Evolutionary conservation across 2,797 vertebrate genomes (phyloP), one percentile per base, ranked within the genome.

Genomic region (Cossypha heuglini): DNA sequence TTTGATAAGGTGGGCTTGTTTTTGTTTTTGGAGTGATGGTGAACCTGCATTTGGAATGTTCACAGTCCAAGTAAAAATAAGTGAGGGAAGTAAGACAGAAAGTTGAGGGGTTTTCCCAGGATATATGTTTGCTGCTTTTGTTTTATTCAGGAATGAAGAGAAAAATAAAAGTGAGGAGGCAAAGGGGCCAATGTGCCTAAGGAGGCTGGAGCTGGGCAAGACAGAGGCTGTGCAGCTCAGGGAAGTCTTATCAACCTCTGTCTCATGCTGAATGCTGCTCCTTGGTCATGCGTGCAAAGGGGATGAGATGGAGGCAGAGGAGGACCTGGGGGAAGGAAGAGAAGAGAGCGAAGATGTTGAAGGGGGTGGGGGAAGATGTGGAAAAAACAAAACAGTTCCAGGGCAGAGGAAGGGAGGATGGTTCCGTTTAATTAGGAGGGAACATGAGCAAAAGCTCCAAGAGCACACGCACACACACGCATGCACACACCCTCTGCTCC

Each of bases 341-440:
- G 80, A 86, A 69, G 81, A 71, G 40, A 86, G 46, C 0, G 0
- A 90, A 68, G 37, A 63, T 62, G 66, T 67, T 28, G 77, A 61
- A 71, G 89, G 80, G 58, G 71, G 31, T 37, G 81, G 71, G 73
- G 62, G 35, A 46, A 72, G 17, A 46, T 8, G 5, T 33, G 62
- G 63, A 59, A 66, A 52, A 77, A 57, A 15, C 68, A 84, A 82
- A 92, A 95, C 85, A 74, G 94, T 93, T 91, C 45, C 55, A 87
- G 90, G 71, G 92, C 90, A 86, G 63, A 74, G 55, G 29, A 88
- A 92, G 31, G 80, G 77, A 94, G 84, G 84, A 64, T 49, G 86
- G 71, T 62, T 71, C 68, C 7, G 7, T 93, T 94, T 94, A 87
- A 96, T 95, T 93, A 96, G 85, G 96, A 87, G 72, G 91, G 88